Evolutionary conservation across 1,140 invertebrate species (phyloP).

Genomic region (Megalopta genalis): DNA sequence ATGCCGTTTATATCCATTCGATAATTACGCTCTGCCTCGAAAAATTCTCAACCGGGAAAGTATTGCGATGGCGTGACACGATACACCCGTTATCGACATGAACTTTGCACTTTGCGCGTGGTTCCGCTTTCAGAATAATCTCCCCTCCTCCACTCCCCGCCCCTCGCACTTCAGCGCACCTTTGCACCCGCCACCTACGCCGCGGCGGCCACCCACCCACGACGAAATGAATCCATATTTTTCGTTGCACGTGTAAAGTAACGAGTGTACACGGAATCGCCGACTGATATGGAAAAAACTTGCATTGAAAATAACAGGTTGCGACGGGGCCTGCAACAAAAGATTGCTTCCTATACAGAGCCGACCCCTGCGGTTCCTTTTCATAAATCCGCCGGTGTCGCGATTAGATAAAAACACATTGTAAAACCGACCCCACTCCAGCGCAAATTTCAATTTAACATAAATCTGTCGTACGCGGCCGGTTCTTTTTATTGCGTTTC

Average conservation of each 20-base stretch:
- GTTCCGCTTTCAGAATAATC: slow-evolving; percentile 53
- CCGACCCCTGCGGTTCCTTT: slow-evolving; percentile 11
- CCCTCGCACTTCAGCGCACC: no score
- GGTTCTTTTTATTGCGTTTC: no score
- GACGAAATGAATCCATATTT: slow-evolving; percentile 52
- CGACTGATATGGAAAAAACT: slow-evolving; percentile 33
- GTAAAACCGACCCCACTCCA: neutral
- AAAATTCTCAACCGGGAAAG: slow-evolving; percentile 68
- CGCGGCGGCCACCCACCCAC: neutral
- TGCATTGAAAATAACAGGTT: slow-evolving; percentile 32
- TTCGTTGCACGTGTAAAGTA: slow-evolving; percentile 34
- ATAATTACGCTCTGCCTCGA: slow-evolving; percentile 69
- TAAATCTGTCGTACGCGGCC: slow-evolving; percentile 9
- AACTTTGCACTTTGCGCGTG: slow-evolving; percentile 67
- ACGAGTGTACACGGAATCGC: slow-evolving; percentile 24
- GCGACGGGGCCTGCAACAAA: slow-evolving; percentile 25
- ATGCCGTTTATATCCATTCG: slow-evolving; percentile 72
- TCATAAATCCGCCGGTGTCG: slow-evolving; percentile 36
- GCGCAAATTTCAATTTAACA: slow-evolving; percentile 14
- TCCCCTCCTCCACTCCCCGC: neutral
- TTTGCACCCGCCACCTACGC: no score
- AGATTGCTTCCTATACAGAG: slow-evolving; percentile 33
- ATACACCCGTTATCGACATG: slow-evolving; percentile 79
- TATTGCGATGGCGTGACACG: slow-evolving; percentile 73
- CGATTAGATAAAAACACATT: slow-evolving; percentile 33